A percentile compares a stretch with the other conserved stretches of the same genome.
Conservation (phyloP, 2,888 invertebrate genomes). For the Drosophila diplacantha region DNA sequence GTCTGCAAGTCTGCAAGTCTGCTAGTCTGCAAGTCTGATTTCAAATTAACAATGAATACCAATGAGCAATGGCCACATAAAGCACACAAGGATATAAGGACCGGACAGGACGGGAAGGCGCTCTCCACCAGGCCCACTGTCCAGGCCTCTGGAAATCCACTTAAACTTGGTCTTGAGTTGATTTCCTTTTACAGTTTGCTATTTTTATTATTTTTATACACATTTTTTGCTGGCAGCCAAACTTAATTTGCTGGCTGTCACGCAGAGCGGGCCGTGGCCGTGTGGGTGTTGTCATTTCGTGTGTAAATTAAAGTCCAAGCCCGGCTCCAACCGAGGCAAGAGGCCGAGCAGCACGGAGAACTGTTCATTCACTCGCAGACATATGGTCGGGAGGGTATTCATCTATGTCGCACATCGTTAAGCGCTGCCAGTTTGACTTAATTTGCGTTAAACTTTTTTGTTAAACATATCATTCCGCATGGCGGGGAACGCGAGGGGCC, state of each 20-base stretch:
- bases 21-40: not conserved
- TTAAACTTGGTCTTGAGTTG: conserved; percentile 50
- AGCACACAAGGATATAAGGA: not conserved
- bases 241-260: conserved; percentile 55
- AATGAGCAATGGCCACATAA: conserved; percentile 4
- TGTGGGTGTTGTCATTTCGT: conserved; percentile 43
- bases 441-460: conserved; percentile 73
- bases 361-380: conserved; percentile 14
- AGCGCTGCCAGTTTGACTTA: conserved; percentile 73
- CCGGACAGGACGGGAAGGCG: too few species aligned
- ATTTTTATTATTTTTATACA: conserved; percentile 6
- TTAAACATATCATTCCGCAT: conserved; percentile 60
- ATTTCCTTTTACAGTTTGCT: conserved; percentile 45
- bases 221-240: conserved; percentile 26
- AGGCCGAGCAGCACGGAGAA: not conserved
- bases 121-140: conserved; percentile 8
- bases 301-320: conserved; percentile 51
- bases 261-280: conserved; percentile 11
- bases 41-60: conserved; percentile 19
- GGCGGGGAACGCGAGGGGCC: conserved; percentile 1
- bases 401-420: conserved; percentile 72
- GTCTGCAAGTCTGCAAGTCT: not conserved
- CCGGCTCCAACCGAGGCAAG: not conserved
- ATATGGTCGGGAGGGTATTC: conserved; percentile 41
- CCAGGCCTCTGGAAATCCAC: conserved; percentile 17